A percentile compares a stretch with the other conserved stretches of the same genome.
These are phyloP conservation scores for Parotia lawesii DNA, from an alignment of 2,113 vertebrate species.

Conservation along the genomic window DNA sequence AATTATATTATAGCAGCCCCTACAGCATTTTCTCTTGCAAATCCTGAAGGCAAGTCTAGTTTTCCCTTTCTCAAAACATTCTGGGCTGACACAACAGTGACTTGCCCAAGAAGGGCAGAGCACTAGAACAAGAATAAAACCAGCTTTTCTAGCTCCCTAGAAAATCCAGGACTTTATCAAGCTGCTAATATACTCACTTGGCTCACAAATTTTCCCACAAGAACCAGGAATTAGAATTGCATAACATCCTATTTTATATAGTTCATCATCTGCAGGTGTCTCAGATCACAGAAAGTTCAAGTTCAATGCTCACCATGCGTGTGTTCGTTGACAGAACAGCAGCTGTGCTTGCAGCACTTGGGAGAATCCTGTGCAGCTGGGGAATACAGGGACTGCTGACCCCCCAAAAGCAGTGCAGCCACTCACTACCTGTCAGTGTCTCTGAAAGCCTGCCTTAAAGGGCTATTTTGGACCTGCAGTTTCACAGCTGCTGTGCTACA, in stretches of 20 bases:
- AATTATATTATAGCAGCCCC: neutral
- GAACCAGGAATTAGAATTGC: neutral
- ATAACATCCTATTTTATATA: neutral
- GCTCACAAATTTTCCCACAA: neutral
- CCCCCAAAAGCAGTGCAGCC: neutral
- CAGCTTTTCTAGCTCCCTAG: neutral
- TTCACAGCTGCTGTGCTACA: accelerated
- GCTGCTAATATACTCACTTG: neutral
- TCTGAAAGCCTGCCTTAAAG: neutral
- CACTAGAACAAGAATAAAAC: neutral
- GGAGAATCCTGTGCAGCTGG: neutral
- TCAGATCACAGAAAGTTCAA: neutral
- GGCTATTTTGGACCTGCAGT: neutral
- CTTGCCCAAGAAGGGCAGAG: neutral
- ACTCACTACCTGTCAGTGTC: neutral
- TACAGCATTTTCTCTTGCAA: neutral
- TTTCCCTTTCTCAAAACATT: neutral
- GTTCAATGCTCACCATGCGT: accelerated
- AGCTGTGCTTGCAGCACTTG: neutral
- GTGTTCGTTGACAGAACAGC: accelerated
- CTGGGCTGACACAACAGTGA: neutral
- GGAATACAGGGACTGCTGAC: neutral
- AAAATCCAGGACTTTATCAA: neutral
- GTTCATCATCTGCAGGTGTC: neutral
- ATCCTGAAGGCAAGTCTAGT: neutral